Base-by-base conservation (phyloP, 2,113 vertebrate species). In the Trogon surrucura region DNA sequence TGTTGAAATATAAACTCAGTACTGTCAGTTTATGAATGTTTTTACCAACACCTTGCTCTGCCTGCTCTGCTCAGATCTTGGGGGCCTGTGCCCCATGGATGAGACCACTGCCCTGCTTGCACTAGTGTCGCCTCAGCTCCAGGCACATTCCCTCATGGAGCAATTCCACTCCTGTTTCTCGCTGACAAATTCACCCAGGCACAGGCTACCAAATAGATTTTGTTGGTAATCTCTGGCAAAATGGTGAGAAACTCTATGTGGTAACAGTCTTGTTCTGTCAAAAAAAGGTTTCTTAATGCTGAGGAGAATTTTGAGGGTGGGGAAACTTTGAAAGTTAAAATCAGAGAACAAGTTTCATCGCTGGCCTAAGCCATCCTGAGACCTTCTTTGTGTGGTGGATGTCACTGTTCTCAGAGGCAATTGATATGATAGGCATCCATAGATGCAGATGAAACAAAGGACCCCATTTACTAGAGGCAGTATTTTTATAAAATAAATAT, bases 71-170 rank as follows among this genome's bases (percentile, higher is more conserved):
- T 72, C 20, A 80, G 9, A 25, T n/a, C 16, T 23, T n/a, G 7
- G 11, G 11, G 16, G 7, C 45, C 47, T 34, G 3, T 4, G 3
- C 8, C 22, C 10, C 18, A 13, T 0, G 1, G 16, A 8, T 66
- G 41, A 26, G 7, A 7, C 3, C 32, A 56, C 21, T 36, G 19
- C 11, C 21, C 11, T 58, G n/a, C 27, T 53, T 50, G 4, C 45
- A 22, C 9, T 38, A 27, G 5, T 14, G 8, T 53, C 51, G 65
- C 1, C 0, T 51, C 45, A 60, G 17, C 7, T 87, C 7, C 80
- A 65, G 58, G 22, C 16, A 89, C 21, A 27, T 54, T 23, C 13
- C 10, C 6, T 60, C 9, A 0, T 70, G 16, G 50, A 81, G 22
- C 9, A 84, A 69, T 48, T 16, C 13, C n/a, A 21, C 3, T 45